Evolutionary conservation across 2,113 vertebrate species (phyloP).

Genomic region (Fulmarus glacialis): DNA sequence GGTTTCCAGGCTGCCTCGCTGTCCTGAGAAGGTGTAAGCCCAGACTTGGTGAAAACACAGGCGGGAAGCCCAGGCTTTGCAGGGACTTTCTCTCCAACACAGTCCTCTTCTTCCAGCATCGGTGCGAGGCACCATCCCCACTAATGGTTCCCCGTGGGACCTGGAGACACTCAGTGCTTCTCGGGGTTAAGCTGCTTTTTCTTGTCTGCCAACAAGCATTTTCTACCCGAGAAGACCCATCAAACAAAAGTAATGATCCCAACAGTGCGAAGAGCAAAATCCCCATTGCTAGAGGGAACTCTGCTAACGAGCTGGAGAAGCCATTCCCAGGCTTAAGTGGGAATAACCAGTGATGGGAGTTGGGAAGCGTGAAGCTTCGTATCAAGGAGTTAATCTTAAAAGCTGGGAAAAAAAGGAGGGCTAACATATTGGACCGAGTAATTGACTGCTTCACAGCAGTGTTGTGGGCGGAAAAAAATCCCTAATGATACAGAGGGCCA

Average conservation of each 20-base stretch:
- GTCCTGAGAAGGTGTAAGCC: not conserved
- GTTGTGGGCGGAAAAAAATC: slow-evolving; percentile 53
- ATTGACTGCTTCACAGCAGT: slow-evolving; percentile 68
- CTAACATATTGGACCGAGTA: slow-evolving; percentile 47
- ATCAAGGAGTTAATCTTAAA: slow-evolving; percentile 55
- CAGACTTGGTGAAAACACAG: not conserved
- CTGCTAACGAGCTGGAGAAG: slow-evolving; percentile 14
- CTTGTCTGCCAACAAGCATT: not conserved
- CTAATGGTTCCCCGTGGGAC: not conserved
- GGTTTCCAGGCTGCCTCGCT: not conserved
- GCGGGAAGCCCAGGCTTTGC: not conserved
- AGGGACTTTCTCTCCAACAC: not conserved
- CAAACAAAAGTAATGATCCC: not conserved
- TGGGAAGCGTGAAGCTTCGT: not conserved
- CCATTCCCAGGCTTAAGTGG: not conserved
- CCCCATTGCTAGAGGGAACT: not conserved
- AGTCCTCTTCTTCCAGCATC: not conserved
- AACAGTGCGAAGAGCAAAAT: not conserved
- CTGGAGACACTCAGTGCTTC: not conserved
- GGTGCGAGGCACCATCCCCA: not conserved
- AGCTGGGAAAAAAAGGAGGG: slow-evolving; percentile 10
- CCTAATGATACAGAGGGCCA: slow-evolving; percentile 50
- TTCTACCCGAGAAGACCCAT: not conserved
- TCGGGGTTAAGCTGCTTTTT: slow-evolving; percentile 26
- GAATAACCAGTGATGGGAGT: not conserved